phyloP scores from a whole-genome alignment of 2,797 vertebrate species.

The Tarsius wallacei region DNA sequence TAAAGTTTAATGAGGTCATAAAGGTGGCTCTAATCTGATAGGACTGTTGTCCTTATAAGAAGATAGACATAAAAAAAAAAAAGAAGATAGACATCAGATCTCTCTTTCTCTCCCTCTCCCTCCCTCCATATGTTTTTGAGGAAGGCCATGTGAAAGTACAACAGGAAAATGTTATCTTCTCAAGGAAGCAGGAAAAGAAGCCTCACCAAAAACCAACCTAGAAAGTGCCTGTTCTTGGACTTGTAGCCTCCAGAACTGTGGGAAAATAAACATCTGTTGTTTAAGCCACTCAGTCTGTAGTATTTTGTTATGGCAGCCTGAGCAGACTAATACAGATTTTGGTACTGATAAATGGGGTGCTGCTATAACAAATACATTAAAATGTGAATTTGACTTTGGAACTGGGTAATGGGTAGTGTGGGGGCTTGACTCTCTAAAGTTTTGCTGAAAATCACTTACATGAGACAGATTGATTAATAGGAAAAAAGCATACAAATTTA shows the following conservation, averaged over 20 bases:
- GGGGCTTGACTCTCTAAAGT: too few relatives aligned
- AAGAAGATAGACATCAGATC: not conserved
- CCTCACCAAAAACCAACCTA: not conserved
- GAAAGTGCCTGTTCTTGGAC: not conserved
- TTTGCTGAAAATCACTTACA: too few relatives aligned
- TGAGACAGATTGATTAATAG: too few relatives aligned
- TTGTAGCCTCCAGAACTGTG: not conserved
- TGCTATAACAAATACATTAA: not conserved
- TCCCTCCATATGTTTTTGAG: fast-evolving
- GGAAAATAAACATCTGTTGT: not conserved
- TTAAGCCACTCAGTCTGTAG: not conserved
- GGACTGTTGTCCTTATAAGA: not conserved
- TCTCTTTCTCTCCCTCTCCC: too few relatives aligned
- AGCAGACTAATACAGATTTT: not conserved
- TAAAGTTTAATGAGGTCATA: not conserved
- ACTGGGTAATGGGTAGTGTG: not conserved
- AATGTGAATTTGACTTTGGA: not conserved
- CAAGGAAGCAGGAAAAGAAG: not conserved
- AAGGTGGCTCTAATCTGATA: not conserved
- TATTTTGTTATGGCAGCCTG: not conserved
- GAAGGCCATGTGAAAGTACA: not conserved
- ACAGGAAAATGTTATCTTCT: not conserved
- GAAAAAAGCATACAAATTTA: too few relatives aligned
- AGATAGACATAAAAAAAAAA: too few relatives aligned
- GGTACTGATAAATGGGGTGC: not conserved